A percentile compares a stretch with the other conserved stretches of the same genome.
phyloP scores from a whole-genome alignment of 2,888 invertebrate genomes.

The Drosophila macrothrix region DNA sequence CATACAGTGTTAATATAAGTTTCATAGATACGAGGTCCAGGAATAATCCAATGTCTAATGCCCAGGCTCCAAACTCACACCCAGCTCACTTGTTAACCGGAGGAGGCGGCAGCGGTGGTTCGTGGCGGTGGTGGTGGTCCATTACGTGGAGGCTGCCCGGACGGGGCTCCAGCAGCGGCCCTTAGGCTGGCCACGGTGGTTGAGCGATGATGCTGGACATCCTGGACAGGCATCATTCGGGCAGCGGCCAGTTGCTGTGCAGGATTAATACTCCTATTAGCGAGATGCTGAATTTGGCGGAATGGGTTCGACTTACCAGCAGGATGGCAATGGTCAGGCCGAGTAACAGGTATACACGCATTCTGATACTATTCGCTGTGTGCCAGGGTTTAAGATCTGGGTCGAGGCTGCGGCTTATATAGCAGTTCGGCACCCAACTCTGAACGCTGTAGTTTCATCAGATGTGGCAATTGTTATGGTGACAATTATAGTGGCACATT shows the following conservation, averaged over 20 bases:
- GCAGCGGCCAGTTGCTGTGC: conserved; percentile 28
- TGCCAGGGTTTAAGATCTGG: conserved; percentile 36
- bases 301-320: conserved; percentile 49
- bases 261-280: conserved; percentile 2
- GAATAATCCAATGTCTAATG: background rate
- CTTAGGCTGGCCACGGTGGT: conserved; percentile 20
- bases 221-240: conserved; percentile 7
- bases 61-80: background rate
- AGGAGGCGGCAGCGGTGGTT: conserved; percentile 29
- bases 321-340: conserved; percentile 51
- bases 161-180: conserved; percentile 29
- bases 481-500: conserved; percentile 53
- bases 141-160: conserved; percentile 40
- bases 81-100: conserved; percentile 17
- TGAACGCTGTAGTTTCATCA: conserved; percentile 32
- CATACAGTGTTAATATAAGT: conserved; percentile 18
- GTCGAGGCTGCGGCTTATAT: conserved; percentile 64
- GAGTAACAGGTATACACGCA: conserved; percentile 59
- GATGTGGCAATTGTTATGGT: background rate
- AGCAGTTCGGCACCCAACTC: background rate
- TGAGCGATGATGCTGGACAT: conserved; percentile 25
- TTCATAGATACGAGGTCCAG: background rate
- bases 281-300: background rate
- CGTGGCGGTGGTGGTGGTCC: conserved; percentile 44
- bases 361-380: conserved; percentile 26